phyloP scores from a whole-genome alignment of 1,140 invertebrate species.

The Drosophila littoralis region DNA sequence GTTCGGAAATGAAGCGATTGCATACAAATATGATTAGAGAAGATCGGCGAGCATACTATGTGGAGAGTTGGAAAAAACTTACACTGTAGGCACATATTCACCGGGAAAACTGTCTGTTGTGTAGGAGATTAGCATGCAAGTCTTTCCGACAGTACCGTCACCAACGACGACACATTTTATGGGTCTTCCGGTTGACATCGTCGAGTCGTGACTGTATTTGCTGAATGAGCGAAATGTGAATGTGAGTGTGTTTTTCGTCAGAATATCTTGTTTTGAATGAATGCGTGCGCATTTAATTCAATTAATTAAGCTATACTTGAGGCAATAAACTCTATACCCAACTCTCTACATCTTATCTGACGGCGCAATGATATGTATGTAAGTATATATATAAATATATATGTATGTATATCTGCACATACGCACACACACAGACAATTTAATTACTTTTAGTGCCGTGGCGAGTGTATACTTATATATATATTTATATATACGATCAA shows the following conservation, averaged over 20 bases:
- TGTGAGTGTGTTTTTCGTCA: constrained; percentile 12
- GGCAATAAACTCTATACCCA: constrained; percentile 63
- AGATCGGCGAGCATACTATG: neutral
- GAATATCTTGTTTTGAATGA: constrained; percentile 48
- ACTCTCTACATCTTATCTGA: constrained; percentile 40
- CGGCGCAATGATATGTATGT: constrained; percentile 37
- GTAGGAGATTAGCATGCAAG: constrained; percentile 99
- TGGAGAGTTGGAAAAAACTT: constrained; percentile 85
- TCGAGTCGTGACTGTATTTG: constrained; percentile 58
- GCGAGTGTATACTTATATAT: constrained; percentile 10
- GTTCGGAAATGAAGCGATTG: constrained; percentile 30
- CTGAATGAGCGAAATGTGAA: constrained; percentile 48
- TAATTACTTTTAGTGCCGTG: constrained; percentile 47
- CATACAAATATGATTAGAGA: constrained; percentile 21
- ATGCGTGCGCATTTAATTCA: constrained; percentile 76
- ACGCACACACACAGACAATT: constrained; percentile 21
- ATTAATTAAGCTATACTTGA: constrained; percentile 79
- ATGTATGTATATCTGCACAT: constrained; percentile 15
- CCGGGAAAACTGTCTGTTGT: constrained; percentile 99
- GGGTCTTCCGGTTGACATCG: constrained; percentile 93
- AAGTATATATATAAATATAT: neutral
- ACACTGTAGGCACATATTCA: constrained; percentile 98
- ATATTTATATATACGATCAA: constrained; percentile 43
- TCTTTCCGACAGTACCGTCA: constrained; percentile 98
- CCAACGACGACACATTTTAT: constrained; percentile 94